A percentile compares a stretch with the other conserved stretches of the same genome.
Evolutionary conservation across 2,797 vertebrate genomes (phyloP).

Genomic region (Gymnothorax javanicus): DNA sequence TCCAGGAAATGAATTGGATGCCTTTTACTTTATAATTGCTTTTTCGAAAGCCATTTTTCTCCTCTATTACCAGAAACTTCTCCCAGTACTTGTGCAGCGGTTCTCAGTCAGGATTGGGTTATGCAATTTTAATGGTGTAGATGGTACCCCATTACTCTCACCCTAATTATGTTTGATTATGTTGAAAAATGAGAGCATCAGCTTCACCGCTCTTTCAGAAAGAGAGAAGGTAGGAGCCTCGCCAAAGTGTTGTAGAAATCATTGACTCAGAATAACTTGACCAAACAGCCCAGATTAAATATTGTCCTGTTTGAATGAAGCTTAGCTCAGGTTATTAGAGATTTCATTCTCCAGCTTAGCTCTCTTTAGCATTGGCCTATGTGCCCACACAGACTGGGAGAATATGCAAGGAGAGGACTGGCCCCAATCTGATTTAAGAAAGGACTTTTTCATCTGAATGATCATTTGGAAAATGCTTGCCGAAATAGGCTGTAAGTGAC

Average conservation of each 20-base stretch:
- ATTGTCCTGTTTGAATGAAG: not conserved
- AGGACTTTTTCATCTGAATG: not conserved
- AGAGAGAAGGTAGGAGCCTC: not conserved
- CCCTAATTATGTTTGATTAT: slow-evolving; percentile 24
- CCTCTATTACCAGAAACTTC: slow-evolving; percentile 5
- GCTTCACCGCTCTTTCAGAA: not conserved
- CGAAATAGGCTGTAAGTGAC: not conserved
- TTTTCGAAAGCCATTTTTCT: slow-evolving; percentile 29
- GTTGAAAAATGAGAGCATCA: slow-evolving; percentile 13
- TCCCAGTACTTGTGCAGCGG: not conserved
- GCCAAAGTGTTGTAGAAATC: slow-evolving; percentile 14
- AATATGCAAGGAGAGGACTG: not conserved
- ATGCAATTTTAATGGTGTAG: slow-evolving; percentile 31
- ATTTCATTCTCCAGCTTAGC: not conserved
- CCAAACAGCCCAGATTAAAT: not conserved
- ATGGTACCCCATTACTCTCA: slow-evolving; percentile 9
- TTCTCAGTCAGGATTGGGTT: slow-evolving; percentile 10
- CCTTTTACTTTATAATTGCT: slow-evolving; percentile 29
- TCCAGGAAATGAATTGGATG: slow-evolving; percentile 5
- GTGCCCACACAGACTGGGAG: not conserved
- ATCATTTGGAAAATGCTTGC: slow-evolving; percentile 23
- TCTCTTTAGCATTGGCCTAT: not conserved
- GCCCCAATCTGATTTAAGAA: slow-evolving; percentile 9
- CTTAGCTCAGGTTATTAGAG: not conserved
- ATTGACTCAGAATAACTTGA: not conserved